phyloP scores from a whole-genome alignment of 92 coral and sea anemone genomes.

The Phenganax stokvisi region DNA sequence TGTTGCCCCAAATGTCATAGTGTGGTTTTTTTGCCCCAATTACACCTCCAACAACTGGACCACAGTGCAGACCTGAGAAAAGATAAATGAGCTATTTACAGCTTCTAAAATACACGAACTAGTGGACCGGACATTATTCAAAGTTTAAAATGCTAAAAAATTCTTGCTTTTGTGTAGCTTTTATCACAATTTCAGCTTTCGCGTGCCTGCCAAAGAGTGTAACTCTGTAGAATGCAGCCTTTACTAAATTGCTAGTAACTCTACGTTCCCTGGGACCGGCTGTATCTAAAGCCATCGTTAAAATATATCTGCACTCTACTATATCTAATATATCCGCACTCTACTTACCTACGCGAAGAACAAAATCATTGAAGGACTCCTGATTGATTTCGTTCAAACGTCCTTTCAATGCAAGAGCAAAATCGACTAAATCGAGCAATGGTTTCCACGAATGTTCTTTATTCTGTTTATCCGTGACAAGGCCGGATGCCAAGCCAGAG shows the following conservation, averaged over 20 bases:
- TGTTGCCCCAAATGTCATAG: conserved; percentile 97
- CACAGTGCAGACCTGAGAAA: conserved; percentile 75
- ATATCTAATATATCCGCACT: too few relatives aligned
- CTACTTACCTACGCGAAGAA: conserved; percentile 86
- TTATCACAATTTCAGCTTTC: too few relatives aligned
- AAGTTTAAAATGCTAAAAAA: too few relatives aligned
- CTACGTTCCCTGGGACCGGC: too few relatives aligned
- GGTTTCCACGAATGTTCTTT: conserved; percentile 60
- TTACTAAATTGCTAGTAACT: too few relatives aligned
- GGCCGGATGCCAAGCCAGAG: conserved; percentile 58
- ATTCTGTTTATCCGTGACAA: conserved; percentile 37
- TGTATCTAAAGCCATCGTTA: too few relatives aligned
- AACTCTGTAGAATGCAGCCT: too few relatives aligned
- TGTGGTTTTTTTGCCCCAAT: conserved; percentile 98
- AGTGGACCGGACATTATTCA: neutral
- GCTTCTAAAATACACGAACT: neutral
- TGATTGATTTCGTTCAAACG: conserved; percentile 73
- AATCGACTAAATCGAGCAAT: conserved; percentile 76
- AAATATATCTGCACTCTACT: too few relatives aligned
- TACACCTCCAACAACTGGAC: conserved; percentile 97
- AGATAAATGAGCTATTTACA: neutral
- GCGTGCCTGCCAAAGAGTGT: too few relatives aligned
- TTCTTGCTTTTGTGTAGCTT: too few relatives aligned
- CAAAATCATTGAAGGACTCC: conserved; percentile 89
- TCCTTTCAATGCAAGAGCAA: conserved; percentile 74